A percentile compares a stretch with the other conserved stretches of the same genome.
These are phyloP conservation scores for Brachionus asplanchnoidis DNA, from an alignment of 1,140 invertebrate species.

Conservation along the genomic window DNA sequence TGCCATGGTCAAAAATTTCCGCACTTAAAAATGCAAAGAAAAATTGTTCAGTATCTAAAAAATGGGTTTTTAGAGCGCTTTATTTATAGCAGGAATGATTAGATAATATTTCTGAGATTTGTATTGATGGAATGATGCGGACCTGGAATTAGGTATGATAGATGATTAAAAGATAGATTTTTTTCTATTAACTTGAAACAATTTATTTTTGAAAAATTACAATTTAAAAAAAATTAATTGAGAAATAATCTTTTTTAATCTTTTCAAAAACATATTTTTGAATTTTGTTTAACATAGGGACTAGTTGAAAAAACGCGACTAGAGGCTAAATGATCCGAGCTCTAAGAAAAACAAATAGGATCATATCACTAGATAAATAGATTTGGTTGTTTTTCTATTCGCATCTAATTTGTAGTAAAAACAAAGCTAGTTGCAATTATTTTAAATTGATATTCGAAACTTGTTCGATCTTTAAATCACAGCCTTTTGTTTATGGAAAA, in stretches of 20 bases:
- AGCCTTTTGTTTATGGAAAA: neutral
- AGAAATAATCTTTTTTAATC: neutral
- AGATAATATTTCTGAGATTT: neutral
- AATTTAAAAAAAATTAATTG: slow-evolving; percentile 2
- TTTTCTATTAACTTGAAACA: neutral
- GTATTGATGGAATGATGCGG: neutral
- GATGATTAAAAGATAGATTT: neutral
- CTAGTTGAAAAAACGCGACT: neutral
- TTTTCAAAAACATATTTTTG: neutral
- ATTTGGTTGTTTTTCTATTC: neutral
- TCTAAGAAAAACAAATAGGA: neutral
- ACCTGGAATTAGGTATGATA: neutral
- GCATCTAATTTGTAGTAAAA: neutral
- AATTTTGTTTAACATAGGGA: neutral
- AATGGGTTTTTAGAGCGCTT: neutral
- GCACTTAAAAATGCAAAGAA: neutral
- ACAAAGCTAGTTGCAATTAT: neutral
- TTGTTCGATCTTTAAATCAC: neutral
- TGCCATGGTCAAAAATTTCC: neutral
- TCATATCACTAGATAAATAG: neutral
- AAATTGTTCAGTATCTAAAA: neutral
- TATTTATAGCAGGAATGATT: neutral
- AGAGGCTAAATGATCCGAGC: neutral
- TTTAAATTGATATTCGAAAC: neutral
- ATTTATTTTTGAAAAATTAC: slow-evolving; percentile 6